phyloP scores from a whole-genome alignment of 2,888 invertebrate genomes.

The Elysia crispata region DNA sequence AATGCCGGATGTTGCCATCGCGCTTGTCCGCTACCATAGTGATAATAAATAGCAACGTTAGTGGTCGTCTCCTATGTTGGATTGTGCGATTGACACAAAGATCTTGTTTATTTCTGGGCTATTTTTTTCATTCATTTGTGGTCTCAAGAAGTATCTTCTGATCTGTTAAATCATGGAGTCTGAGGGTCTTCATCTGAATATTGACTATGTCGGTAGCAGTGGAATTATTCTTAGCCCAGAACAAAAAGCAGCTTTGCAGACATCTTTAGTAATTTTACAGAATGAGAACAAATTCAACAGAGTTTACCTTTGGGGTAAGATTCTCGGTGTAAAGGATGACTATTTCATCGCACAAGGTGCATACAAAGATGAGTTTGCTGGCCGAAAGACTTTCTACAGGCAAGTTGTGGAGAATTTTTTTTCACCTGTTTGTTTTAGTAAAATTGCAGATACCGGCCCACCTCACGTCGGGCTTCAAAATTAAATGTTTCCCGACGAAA shows the following conservation, averaged over 20 bases:
- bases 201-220: conserved; percentile 81
- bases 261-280: conserved; percentile 87
- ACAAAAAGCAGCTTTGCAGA: conserved; percentile 84
- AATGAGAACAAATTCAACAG: conserved; percentile 90
- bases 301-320: conserved; percentile 91
- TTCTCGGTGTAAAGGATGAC: conserved; percentile 86
- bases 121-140: too few relatives aligned
- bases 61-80: too few relatives aligned
- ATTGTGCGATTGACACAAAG: not conserved
- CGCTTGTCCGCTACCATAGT: conserved; percentile 38
- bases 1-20: not conserved
- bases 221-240: conserved; percentile 87
- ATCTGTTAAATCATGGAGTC: conserved; percentile 79
- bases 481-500: too few relatives aligned
- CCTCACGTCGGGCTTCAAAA: too few relatives aligned
- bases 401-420: conserved; percentile 65
- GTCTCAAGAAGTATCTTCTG: not conserved
- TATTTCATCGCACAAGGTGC: conserved; percentile 91
- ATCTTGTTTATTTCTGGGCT: too few relatives aligned
- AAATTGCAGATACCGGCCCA: conserved; percentile 6
- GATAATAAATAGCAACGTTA: conserved; percentile 39
- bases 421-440: not conserved
- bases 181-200: conserved; percentile 79
- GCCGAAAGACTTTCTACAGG: conserved; percentile 88
- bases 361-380: conserved; percentile 84